A percentile compares a stretch with the other conserved stretches of the same genome.
Conservation (phyloP, 2,888 invertebrate genomes). For the Elegia similella region DNA sequence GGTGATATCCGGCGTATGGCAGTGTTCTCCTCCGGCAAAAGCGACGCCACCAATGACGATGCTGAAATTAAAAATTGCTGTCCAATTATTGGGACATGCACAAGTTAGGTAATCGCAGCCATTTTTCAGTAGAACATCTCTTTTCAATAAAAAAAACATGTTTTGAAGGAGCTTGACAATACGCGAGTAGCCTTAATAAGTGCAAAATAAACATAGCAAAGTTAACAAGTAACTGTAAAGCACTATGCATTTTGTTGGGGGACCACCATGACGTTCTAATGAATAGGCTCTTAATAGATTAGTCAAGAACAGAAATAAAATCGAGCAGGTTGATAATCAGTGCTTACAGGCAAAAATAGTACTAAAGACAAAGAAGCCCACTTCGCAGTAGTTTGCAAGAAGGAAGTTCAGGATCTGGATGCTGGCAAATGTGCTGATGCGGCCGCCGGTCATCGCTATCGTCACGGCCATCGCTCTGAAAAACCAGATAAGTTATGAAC, state of each 20-base stretch:
- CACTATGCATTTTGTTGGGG: too few relatives aligned
- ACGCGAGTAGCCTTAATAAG: too few relatives aligned
- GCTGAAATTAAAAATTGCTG: background rate
- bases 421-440: constrained; percentile 80
- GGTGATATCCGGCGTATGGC: background rate
- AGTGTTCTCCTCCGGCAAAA: background rate
- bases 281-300: too few relatives aligned
- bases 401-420: constrained; percentile 82
- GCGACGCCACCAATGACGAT: background rate
- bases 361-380: constrained; percentile 81
- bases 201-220: too few relatives aligned
- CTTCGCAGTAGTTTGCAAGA: constrained; percentile 78
- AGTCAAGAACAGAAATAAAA: too few relatives aligned
- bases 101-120: too few relatives aligned
- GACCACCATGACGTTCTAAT: too few relatives aligned
- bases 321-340: background rate
- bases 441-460: constrained; percentile 76
- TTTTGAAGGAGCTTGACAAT: too few relatives aligned
- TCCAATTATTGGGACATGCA: too few relatives aligned
- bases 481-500: constrained; percentile 17
- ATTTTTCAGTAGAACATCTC: too few relatives aligned
- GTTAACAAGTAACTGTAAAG: too few relatives aligned
- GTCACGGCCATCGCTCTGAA: constrained; percentile 82
- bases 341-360: constrained; percentile 63
- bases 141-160: too few relatives aligned